Evolutionary conservation across 2,113 vertebrate genomes (phyloP), one percentile per base, ranked within the genome.

Genomic region (Cavia aperea): DNA sequence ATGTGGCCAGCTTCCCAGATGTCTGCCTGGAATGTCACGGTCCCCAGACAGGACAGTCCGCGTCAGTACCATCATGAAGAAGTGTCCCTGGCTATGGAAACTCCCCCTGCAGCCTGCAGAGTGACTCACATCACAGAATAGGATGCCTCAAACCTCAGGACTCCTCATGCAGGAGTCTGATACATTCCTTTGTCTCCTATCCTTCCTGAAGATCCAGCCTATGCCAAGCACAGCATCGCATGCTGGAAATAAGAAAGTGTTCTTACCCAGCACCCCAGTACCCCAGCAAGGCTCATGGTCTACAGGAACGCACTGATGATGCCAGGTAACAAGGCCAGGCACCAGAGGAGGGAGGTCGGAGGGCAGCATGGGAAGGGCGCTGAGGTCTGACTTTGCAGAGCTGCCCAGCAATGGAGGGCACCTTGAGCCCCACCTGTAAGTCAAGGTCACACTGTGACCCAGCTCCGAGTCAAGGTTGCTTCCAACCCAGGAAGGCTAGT

Each of bases 21-120:
- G 5, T 73, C 54, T 23, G 31, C 24, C 56, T 31, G 19, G 51
- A 51, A 11, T 29, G 39, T 56, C 70, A 58, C 1, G 4, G 11
- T 33, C 51, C 88, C 60, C 3, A 19, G 11, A 51, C 51, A 4
- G 49, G 73, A 24, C 1, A 14, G 66, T 11, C 21, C 12, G 81
- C 31, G 4, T 12, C 0, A 0, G 86, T 29, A 68, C 51, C 60
- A 9, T 18, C 14, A 0, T 23, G 9, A 18, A 75, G 63, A 23
- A 23, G 29, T 1, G 7, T 49, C 58, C 33, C 31, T 60, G n/a
- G 23, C 60, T 70, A 54, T 19, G 81, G 51, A 86, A 90, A 60
- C 26, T 46, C 39, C 33, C 6, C 58, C 70, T 70, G 65, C 24
- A 78, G 62, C 43, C 26, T 54, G 21, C 23, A 12, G 73, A 39